Conservation (phyloP, 2,797 vertebrate genomes). For the Myoxocephalus aenaeus region DNA sequence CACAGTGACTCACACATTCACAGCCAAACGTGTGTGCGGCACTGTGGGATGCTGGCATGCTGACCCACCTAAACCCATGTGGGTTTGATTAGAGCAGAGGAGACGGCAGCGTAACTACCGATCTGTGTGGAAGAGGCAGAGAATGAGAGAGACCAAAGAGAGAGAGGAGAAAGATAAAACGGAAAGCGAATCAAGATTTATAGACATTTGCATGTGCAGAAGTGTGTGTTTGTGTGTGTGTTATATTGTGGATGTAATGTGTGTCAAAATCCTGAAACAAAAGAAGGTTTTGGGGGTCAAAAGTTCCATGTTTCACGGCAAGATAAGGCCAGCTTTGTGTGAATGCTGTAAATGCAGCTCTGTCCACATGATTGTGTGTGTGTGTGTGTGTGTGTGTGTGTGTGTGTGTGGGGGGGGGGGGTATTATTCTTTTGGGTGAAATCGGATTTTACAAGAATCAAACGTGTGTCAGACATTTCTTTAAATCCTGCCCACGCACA, state of each 20-base stretch:
- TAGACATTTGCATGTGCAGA: not conserved
- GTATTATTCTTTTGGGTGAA: slow-evolving; percentile 17
- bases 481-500: slow-evolving; percentile 6
- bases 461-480: slow-evolving; percentile 18
- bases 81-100: slow-evolving; percentile 69
- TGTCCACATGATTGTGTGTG: too few species aligned
- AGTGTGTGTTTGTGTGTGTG: not conserved
- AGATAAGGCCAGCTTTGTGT: slow-evolving; percentile 26
- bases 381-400: slow-evolving; percentile 5
- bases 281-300: not conserved
- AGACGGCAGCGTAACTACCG: slow-evolving; percentile 56
- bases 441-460: slow-evolving; percentile 42
- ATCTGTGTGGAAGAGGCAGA: slow-evolving; percentile 22
- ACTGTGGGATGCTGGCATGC: slow-evolving; percentile 48
- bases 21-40: slow-evolving; percentile 34
- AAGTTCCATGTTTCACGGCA: slow-evolving; percentile 16
- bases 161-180: slow-evolving; percentile 23
- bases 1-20: not conserved
- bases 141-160: slow-evolving; percentile 18
- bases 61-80: slow-evolving; percentile 59
- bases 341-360: slow-evolving; percentile 13
- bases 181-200: not conserved
- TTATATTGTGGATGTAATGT: not conserved
- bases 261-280: not conserved
- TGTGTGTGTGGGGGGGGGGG: not conserved